Evolutionary conservation across 2,797 vertebrate genomes (phyloP).

Genomic region (Gymnocypris eckloni): DNA sequence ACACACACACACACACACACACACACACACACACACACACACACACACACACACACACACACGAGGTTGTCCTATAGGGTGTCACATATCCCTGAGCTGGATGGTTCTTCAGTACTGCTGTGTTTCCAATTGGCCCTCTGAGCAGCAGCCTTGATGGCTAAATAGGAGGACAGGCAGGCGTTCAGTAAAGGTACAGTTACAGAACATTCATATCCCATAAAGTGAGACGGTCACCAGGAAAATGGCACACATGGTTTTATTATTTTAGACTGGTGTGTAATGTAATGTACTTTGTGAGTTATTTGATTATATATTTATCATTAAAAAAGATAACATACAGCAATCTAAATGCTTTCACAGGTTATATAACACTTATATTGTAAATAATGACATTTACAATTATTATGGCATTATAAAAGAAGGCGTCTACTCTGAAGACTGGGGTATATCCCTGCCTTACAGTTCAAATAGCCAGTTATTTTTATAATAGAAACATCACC

Average conservation of each 20-base stretch:
- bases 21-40: no score
- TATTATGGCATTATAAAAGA: neutral
- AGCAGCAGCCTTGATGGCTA: constrained; percentile 40
- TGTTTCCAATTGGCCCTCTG: constrained; percentile 43
- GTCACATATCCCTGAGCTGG: constrained; percentile 72
- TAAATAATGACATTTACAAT: neutral
- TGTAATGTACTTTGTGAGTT: neutral
- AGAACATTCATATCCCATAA: constrained; percentile 18
- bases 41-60: no score
- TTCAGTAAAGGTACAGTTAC: constrained; percentile 20
- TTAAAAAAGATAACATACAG: neutral
- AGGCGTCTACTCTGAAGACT: neutral
- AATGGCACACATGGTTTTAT: neutral
- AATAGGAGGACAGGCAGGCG: constrained; percentile 8
- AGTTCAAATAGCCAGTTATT: neutral
- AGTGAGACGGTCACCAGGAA: neutral
- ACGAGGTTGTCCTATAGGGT: constrained; percentile 62
- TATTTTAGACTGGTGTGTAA: neutral
- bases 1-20: neutral
- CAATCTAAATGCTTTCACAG: neutral
- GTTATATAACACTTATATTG: neutral
- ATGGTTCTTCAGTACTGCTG: constrained; percentile 57
- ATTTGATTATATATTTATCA: no score
- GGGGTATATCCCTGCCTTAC: neutral
- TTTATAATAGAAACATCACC: neutral